phyloP scores from a whole-genome alignment of 2,888 invertebrate species.

The Ametastegia equiseti region DNA sequence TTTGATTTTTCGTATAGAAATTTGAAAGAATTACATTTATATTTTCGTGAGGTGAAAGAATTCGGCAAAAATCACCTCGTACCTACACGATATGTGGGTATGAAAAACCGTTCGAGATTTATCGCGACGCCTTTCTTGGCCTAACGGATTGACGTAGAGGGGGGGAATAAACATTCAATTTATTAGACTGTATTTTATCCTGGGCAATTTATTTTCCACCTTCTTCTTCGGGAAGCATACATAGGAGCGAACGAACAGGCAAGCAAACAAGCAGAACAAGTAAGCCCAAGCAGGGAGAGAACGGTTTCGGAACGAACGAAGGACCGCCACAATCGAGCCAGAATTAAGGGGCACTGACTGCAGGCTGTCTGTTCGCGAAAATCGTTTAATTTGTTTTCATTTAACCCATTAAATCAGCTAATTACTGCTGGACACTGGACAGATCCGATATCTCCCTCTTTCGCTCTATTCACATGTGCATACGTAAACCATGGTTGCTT shows the following conservation, averaged over 20 bases:
- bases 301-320: neutral
- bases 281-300: too few species aligned
- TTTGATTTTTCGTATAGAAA: too few species aligned
- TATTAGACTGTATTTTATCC: conserved; percentile 33
- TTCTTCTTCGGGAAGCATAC: conserved; percentile 11
- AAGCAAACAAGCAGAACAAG: neutral
- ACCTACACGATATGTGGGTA: neutral
- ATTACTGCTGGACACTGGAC: conserved; percentile 24
- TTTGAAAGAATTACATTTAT: too few species aligned
- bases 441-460: neutral
- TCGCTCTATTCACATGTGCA: neutral
- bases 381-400: conserved; percentile 40
- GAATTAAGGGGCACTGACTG: neutral
- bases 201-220: conserved; percentile 32
- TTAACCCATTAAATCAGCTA: conserved; percentile 12
- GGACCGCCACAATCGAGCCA: neutral
- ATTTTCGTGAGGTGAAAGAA: too few species aligned
- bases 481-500: neutral
- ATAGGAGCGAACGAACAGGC: too few species aligned
- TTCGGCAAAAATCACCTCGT: too few species aligned
- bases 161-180: conserved; percentile 39
- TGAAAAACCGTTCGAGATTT: neutral
- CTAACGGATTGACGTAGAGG: neutral
- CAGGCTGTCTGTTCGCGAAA: neutral
- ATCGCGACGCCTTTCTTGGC: conserved; percentile 3